Base-by-base conservation (phyloP, 2,113 vertebrate genomes). In the Scolopax mira region DNA sequence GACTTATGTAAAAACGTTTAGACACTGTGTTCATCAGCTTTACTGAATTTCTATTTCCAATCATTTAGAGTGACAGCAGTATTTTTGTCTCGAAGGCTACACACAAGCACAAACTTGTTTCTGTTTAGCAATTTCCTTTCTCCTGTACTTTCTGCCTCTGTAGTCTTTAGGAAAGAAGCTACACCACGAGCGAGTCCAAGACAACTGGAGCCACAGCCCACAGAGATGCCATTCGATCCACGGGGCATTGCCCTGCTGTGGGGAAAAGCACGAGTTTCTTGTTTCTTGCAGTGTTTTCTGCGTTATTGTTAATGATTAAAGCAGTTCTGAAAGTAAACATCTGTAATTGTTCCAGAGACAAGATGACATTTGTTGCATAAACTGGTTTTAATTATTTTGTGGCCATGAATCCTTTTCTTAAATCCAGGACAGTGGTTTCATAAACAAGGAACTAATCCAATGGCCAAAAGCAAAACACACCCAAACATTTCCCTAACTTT, bases 371-470 rank as follows among this genome's bases (percentile, higher is more conserved):
- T 79, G 90, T 81, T 96, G 94, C 94, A 92, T 72, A 95, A 96
- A 94, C 89, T 95, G 96, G 90, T 94, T 97, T 94, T 92, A 96
- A 96, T 97, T 96, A 96, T 89, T 95, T 83, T 95, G 90, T 93
- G 96, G 93, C 86, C 80, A 95, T 49, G 77, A 95, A 94, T 70
- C 90, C 51, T 94, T 92, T 71, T 87, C 93, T 93, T 72, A 93
- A 96, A 96, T 94, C 86, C 94, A 96, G 85, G 92, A 94, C 92
- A 94, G 92, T 92, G 93, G 94, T 97, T 97, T 96, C 88, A 90
- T 95, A 97, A 97, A 91, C 83, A 89, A 93, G 94, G 77, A 97
- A 96, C 94, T 95, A 96, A 95, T 88, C 93, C 96, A 95, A 95
- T 93, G 73, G 92, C 92, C 94, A 72, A 94, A 93, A 90, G 85